Percentiles rank a stretch among this genome's conserved stretches.
Evolutionary conservation across 2,113 vertebrate genomes (phyloP).

Genomic region (Brachyistius frenatus): DNA sequence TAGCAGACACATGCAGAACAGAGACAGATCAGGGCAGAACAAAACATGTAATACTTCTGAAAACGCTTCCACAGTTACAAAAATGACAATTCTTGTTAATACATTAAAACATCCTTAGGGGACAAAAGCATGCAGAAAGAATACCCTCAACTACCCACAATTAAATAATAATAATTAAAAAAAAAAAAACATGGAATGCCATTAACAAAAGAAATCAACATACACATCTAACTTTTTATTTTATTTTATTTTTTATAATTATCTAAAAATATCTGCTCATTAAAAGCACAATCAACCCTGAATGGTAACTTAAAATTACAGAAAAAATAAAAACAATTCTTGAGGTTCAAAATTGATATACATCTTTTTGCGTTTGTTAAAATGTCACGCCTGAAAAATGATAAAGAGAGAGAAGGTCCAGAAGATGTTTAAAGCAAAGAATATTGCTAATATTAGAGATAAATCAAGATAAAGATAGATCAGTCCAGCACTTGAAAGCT

Average conservation of each 20-base stretch:
- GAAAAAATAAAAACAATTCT: background rate
- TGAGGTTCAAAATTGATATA: background rate
- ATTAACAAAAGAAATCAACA: too few relatives aligned
- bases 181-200: too few relatives aligned
- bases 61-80: background rate
- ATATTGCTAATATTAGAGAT: too few relatives aligned
- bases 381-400: background rate
- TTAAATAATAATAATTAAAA: too few relatives aligned
- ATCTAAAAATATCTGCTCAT: too few relatives aligned
- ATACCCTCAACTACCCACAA: too few relatives aligned
- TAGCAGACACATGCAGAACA: background rate
- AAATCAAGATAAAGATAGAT: background rate
- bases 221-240: too few relatives aligned
- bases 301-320: too few relatives aligned
- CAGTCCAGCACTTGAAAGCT: background rate
- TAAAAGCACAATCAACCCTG: too few relatives aligned
- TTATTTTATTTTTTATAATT: too few relatives aligned
- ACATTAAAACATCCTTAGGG: too few relatives aligned
- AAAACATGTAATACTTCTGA: background rate
- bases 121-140: too few relatives aligned
- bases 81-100: background rate
- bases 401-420: background rate
- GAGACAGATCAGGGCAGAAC: background rate
- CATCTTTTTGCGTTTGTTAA: background rate
- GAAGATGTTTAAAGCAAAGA: background rate